Percentiles rank a stretch among this genome's conserved stretches.
Conservation (phyloP, 2,113 vertebrate genomes). For the Pelmatolapia mariae region DNA sequence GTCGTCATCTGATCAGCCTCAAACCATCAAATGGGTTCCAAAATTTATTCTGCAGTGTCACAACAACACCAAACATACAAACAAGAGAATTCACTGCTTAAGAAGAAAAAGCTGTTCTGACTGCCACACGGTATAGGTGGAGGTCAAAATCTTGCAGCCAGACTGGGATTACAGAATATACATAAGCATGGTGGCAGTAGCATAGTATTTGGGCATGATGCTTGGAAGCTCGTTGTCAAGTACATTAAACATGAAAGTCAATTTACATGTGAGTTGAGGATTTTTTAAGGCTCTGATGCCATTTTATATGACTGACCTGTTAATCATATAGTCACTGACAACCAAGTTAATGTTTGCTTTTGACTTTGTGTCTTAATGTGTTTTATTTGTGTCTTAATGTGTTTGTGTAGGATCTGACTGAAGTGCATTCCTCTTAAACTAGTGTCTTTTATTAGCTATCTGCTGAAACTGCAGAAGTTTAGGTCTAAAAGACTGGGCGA, state of each 20-base stretch:
- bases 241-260: not conserved
- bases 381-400: not conserved
- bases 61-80: not conserved
- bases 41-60: not conserved
- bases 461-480: not conserved
- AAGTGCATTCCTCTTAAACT: not conserved
- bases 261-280: not conserved
- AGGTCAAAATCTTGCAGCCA: not conserved
- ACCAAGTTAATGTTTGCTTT: not conserved
- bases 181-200: not conserved
- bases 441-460: not conserved
- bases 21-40: not conserved
- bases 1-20: not conserved
- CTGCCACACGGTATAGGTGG: not conserved
- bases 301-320: not conserved
- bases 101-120: not conserved
- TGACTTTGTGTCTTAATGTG: not conserved
- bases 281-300: not conserved
- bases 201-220: not conserved
- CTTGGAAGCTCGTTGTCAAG: not conserved
- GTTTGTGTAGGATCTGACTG: not conserved
- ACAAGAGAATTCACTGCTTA: not conserved
- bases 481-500: not conserved
- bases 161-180: not conserved
- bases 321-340: not conserved